These are phyloP conservation scores for Panurus biarmicus DNA, from an alignment of 2,113 vertebrate genomes.

Conservation along the genomic window DNA sequence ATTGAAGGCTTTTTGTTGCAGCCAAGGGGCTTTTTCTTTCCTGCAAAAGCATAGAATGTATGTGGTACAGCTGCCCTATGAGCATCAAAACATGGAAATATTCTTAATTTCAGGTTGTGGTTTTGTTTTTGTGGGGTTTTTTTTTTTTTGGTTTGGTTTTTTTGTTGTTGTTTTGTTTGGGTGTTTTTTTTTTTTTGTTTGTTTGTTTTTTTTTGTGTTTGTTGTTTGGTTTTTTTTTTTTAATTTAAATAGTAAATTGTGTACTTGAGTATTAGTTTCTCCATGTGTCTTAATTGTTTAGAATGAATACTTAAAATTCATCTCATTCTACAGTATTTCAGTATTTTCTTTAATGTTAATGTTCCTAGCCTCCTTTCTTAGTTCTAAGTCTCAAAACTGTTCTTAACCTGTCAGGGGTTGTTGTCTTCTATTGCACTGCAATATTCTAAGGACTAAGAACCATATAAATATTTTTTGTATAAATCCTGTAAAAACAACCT, in stretches of 20 bases:
- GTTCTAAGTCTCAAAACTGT: not conserved
- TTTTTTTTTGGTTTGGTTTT: too few species aligned
- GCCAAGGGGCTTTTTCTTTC: not conserved
- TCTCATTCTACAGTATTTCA: not conserved
- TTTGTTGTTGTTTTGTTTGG: too few species aligned
- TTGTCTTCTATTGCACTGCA: not conserved
- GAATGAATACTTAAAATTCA: not conserved
- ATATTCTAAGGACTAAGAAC: not conserved
- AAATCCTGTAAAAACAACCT: not conserved
- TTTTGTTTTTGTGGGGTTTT: not conserved
- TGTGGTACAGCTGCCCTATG: not conserved
- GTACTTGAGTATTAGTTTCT: not conserved
- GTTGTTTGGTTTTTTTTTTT: not conserved
- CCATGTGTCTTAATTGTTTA: not conserved
- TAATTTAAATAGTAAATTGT: not conserved
- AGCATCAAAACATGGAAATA: not conserved
- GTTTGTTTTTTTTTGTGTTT: not conserved
- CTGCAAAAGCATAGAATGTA: not conserved
- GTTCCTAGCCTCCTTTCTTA: not conserved
- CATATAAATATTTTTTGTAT: not conserved
- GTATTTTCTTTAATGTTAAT: not conserved
- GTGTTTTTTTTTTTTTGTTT: too few species aligned
- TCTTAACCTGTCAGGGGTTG: not conserved
- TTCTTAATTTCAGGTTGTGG: not conserved
- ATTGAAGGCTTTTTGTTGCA: not conserved